phyloP scores from a whole-genome alignment of 2,888 invertebrate genomes.

The Ornithoptera alexandrae region DNA sequence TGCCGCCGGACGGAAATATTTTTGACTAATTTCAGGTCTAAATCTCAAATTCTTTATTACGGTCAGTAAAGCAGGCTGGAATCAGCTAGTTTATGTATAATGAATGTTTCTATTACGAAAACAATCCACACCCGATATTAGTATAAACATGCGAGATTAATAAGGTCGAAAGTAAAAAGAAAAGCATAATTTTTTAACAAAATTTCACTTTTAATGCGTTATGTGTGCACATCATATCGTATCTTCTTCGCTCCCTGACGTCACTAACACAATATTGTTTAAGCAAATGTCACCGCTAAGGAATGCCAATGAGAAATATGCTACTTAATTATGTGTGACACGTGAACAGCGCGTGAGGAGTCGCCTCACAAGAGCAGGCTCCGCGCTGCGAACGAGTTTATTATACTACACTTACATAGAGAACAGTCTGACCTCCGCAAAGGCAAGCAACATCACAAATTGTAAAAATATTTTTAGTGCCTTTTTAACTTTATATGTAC shows the following conservation, averaged over 20 bases:
- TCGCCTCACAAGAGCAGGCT: conserved; percentile 4
- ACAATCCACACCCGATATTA: no score
- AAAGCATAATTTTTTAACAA: no score
- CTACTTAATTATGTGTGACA: conserved; percentile 24
- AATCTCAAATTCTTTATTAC: no score
- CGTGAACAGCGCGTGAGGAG: conserved; percentile 16
- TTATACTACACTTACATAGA: conserved; percentile 3
- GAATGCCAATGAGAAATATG: conserved; percentile 20
- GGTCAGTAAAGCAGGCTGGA: no score
- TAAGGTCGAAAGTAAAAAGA: no score
- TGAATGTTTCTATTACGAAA: no score
- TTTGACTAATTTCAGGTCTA: no score
- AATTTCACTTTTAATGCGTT: no score
- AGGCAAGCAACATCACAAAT: conserved; percentile 25
- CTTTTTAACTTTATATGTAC: not conserved
- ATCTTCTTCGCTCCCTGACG: not conserved
- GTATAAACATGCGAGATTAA: no score
- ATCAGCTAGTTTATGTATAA: no score
- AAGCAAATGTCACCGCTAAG: conserved; percentile 11
- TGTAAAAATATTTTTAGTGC: conserved; percentile 14
- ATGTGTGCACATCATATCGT: no score
- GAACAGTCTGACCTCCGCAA: conserved; percentile 21
- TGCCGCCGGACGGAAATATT: no score
- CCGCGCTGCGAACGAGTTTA: conserved; percentile 9
- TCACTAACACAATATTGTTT: conserved; percentile 8